These are phyloP conservation scores for Peromyscus melanophrys DNA, from an alignment of 2,797 vertebrate species.

Conservation along the genomic window DNA sequence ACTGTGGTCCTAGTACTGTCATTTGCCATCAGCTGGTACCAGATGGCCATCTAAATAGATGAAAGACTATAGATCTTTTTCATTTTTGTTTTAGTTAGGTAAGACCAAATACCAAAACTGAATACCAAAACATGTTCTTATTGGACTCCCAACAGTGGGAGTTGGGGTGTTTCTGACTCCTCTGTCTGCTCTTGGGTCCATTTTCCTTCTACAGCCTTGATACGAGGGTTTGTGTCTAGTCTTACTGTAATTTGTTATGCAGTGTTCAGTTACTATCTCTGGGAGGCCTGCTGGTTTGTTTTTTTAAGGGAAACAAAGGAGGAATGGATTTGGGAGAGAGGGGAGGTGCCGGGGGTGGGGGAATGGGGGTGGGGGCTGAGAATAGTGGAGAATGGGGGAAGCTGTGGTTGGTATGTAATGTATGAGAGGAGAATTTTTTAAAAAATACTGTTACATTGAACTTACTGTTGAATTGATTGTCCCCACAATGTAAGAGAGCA, in stretches of 20 bases:
- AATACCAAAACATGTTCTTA: background rate
- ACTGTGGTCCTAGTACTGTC: background rate
- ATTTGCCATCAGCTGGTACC: background rate
- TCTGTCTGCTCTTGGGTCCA: background rate
- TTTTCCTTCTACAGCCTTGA: background rate
- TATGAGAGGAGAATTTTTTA: background rate
- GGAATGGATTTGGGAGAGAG: background rate
- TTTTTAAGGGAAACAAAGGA: background rate
- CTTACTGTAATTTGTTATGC: background rate
- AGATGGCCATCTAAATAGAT: background rate
- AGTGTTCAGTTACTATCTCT: background rate
- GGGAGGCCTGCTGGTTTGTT: background rate
- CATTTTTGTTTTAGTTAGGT: background rate
- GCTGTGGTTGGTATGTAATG: background rate
- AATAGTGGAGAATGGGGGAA: background rate
- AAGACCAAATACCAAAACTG: background rate
- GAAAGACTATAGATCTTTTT: background rate
- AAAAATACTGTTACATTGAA: background rate
- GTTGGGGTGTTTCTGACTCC: background rate
- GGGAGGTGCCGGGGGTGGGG: too few species aligned
- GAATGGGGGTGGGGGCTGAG: background rate
- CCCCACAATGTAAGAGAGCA: background rate
- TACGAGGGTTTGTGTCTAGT: background rate
- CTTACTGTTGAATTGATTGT: background rate
- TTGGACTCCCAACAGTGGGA: background rate